Evolutionary conservation across 2,888 invertebrate genomes (phyloP).

Genomic region (Shargacucullia verbasci): DNA sequence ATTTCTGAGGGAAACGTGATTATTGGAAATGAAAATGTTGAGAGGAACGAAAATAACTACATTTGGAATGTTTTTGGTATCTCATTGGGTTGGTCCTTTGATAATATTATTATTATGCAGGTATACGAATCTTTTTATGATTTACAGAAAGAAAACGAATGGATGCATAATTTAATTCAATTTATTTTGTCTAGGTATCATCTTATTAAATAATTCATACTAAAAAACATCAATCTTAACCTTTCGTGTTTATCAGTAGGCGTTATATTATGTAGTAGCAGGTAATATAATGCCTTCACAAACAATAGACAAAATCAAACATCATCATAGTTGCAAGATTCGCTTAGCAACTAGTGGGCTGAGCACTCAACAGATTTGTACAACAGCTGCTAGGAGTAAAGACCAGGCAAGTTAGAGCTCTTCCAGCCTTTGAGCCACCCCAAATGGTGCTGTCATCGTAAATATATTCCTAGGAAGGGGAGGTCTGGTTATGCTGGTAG

Average conservation of each 20-base stretch:
- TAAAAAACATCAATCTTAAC: slow-evolving; percentile 29
- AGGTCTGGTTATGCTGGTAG: slow-evolving; percentile 71
- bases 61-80: slow-evolving; percentile 5
- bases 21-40: slow-evolving; percentile 44
- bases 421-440: slow-evolving; percentile 60
- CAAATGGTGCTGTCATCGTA: slow-evolving; percentile 59
- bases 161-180: no score
- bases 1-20: slow-evolving; percentile 27
- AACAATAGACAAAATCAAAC: slow-evolving; percentile 67
- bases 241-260: slow-evolving; percentile 38
- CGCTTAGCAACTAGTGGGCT: slow-evolving; percentile 85
- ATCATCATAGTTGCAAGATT: slow-evolving; percentile 74
- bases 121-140: slow-evolving; percentile 8
- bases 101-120: slow-evolving; percentile 1
- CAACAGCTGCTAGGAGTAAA: slow-evolving; percentile 76
- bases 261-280: slow-evolving; percentile 50
- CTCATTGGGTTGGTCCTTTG: background rate
- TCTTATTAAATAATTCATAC: slow-evolving; percentile 24
- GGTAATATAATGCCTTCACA: slow-evolving; percentile 61
- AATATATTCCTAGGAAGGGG: slow-evolving; percentile 72
- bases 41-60: slow-evolving; percentile 18
- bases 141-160: slow-evolving; percentile 13
- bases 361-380: slow-evolving; percentile 81
- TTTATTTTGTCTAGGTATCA: slow-evolving; percentile 33
- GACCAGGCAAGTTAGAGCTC: slow-evolving; percentile 69